A percentile compares a stretch with the other conserved stretches of the same genome.
phyloP scores from a whole-genome alignment of 2,888 invertebrate genomes.

The Piscicola geometra region DNA sequence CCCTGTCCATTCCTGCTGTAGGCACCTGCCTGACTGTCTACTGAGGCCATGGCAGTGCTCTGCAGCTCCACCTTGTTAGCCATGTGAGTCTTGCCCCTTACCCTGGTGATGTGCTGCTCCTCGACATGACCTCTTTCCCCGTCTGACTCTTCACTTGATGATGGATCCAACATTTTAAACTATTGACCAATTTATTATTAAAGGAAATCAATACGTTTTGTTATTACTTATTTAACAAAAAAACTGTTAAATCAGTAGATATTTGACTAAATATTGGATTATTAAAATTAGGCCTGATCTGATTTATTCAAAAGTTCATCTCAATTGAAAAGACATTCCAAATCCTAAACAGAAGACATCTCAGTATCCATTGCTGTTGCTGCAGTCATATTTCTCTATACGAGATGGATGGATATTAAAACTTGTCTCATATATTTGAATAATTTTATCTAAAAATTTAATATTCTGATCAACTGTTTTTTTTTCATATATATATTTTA shows the following conservation, averaged over 20 bases:
- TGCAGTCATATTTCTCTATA: neutral
- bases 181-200: conserved; percentile 9
- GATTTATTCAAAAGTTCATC: neutral
- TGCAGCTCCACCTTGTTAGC: conserved; percentile 51
- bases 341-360: neutral
- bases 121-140: conserved; percentile 37
- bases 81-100: conserved; percentile 26
- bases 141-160: conserved; percentile 89
- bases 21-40: neutral
- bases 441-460: neutral
- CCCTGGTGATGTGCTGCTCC: conserved; percentile 16
- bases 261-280: neutral
- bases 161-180: conserved; percentile 81
- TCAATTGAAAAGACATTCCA: neutral
- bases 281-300: neutral
- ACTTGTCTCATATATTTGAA: neutral
- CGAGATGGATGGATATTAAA: neutral
- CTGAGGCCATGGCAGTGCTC: conserved; percentile 43
- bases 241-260: neutral
- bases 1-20: neutral
- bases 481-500: neutral
- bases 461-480: neutral
- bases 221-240: neutral
- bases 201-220: neutral
- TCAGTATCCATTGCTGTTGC: conserved; percentile 3